phyloP scores from a whole-genome alignment of 2,888 invertebrate species.

The Drosophila maculinotata region DNA sequence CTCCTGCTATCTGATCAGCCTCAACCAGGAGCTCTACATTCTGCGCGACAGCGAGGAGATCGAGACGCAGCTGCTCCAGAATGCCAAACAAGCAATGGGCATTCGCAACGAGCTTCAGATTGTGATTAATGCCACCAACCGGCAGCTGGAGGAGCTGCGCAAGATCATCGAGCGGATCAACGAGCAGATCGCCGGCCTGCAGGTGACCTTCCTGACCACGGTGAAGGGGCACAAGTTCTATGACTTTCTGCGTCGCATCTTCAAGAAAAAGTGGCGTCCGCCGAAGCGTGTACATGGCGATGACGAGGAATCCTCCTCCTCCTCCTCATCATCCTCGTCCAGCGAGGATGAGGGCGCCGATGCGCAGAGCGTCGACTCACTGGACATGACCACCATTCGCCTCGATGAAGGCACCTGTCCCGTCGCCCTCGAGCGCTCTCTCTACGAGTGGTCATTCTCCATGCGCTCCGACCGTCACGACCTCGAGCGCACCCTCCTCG shows the following conservation, averaged over 20 bases:
- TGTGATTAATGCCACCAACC: conserved; percentile 73
- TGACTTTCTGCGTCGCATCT: conserved; percentile 92
- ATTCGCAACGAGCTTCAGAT: conserved; percentile 86
- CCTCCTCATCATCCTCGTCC: conserved; percentile 86
- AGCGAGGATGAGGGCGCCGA: conserved; percentile 87
- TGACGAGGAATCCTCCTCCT: conserved; percentile 86
- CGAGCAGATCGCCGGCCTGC: conserved; percentile 86
- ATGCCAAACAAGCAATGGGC: conserved; percentile 87
- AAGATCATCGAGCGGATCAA: conserved; percentile 80
- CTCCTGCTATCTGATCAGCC: conserved; percentile 88
- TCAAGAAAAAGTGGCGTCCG: conserved; percentile 92
- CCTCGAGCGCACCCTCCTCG: conserved; percentile 87
- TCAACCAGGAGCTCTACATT: conserved; percentile 91
- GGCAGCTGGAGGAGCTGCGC: conserved; percentile 77
- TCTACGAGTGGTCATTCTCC: conserved; percentile 89
- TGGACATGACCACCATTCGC: conserved; percentile 88
- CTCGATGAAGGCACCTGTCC: conserved; percentile 91
- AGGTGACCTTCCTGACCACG: conserved; percentile 87
- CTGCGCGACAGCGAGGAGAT: conserved; percentile 90
- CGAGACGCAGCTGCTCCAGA: conserved; percentile 88
- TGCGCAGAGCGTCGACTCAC: conserved; percentile 87
- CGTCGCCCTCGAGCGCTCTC: conserved; percentile 88
- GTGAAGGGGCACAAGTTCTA: conserved; percentile 91
- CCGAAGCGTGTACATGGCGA: conserved; percentile 87
- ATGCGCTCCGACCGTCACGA: conserved; percentile 87